These are phyloP conservation scores for Pipistrellus kuhlii DNA, from an alignment of 2,797 vertebrate genomes.

Conservation along the genomic window DNA sequence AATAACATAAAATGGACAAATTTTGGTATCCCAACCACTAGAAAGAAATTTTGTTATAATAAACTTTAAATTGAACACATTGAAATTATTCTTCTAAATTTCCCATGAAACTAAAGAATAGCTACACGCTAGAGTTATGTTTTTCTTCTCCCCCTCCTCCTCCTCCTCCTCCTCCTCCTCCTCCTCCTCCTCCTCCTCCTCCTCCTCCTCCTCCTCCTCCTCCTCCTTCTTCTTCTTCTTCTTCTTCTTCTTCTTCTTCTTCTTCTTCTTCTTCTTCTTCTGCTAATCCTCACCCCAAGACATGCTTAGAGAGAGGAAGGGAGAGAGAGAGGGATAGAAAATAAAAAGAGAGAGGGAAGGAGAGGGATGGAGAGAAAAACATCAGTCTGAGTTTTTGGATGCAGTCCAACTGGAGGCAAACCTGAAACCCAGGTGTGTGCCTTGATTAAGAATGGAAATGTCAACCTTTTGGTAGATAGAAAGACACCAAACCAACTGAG, in stretches of 20 bases:
- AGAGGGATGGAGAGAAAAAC: too few species aligned
- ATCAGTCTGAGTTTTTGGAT: too few species aligned
- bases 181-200: too few species aligned
- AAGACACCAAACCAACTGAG: not conserved
- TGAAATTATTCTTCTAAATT: constrained; percentile 21
- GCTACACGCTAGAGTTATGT: not conserved
- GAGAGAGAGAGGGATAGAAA: too few species aligned
- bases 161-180: too few species aligned
- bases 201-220: too few species aligned
- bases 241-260: too few species aligned
- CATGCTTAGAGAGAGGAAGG: not conserved
- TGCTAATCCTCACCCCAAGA: not conserved
- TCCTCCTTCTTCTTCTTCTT: too few species aligned
- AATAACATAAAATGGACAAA: constrained; percentile 14
- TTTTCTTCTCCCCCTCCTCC: rapidly evolving
- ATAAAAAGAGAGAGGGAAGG: too few species aligned
- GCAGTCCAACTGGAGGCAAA: not conserved
- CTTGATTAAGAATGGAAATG: not conserved
- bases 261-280: not conserved
- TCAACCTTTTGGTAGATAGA: not conserved
- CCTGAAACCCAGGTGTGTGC: not conserved
- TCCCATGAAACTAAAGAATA: constrained; percentile 11
- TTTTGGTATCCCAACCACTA: not conserved
- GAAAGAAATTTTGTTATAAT: not conserved
- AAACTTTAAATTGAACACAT: constrained; percentile 17